Base-by-base conservation (phyloP, 2,113 vertebrate species). In the Phoenicopterus ruber region DNA sequence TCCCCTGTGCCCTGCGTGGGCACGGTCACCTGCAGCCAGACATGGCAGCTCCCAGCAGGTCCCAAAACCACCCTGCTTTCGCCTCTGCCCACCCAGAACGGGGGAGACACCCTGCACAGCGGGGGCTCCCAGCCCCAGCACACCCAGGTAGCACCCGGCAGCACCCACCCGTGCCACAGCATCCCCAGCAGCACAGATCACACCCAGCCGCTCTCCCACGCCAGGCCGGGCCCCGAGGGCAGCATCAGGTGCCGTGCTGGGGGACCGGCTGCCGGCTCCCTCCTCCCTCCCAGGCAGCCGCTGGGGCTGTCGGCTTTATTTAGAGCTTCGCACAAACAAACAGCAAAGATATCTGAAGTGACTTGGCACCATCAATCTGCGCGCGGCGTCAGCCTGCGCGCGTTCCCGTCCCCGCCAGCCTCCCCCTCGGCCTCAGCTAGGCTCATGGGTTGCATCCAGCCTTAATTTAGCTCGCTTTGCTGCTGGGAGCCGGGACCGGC, bases 241-340 rank as follows among this genome's bases (percentile, higher is more conserved):
- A 36, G n/a, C 54, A 2, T 3, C 1, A 26, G 46, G 66, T 69
- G 66, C 63, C 2, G 1, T 1, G 32, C 42, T 9, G 29, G 59
- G 77, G 73, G 63, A 57, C 28, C 4, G 3, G 11, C n/a, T 72
- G n/a, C 88, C 7, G 1, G 66, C 72, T 86, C 36, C 40, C 69
- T 29, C 26, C 89, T 73, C 82, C 50, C 50, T 62, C 69, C 86
- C 71, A 66, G 66, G 90, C 91, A 94, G 93, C 78, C 71, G 74
- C 90, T 62, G 47, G 85, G 88, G 82, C 90, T 90, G 79, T 69
- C 92, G 3, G 82, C 67, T 96, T 93, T 94, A 96, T 96, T 96
- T 94, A 93, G 79, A 90, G 94, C 94, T 76, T 88, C 82, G 14
- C 85, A 85, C 91, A 94, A 96, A 93, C 94, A 79, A 85, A 90